Base-by-base conservation (phyloP, 1,140 invertebrate species). In the Drosophila bocqueti region DNA sequence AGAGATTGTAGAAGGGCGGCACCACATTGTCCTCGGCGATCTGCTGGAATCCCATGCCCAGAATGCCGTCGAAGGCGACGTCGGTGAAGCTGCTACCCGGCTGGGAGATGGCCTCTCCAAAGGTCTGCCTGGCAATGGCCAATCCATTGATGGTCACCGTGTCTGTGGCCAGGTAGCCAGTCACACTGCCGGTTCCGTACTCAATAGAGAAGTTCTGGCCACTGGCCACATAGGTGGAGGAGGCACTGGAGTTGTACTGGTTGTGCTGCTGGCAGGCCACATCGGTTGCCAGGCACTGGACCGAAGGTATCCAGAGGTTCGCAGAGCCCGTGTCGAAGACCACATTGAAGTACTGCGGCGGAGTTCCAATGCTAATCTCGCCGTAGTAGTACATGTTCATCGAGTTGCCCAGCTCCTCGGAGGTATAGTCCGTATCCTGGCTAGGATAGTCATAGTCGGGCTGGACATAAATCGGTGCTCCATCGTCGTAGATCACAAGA, bases 11-110 rank as follows among this genome's bases (percentile, higher is more conserved):
- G 93, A 99, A 99, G 6, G 99, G 97, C 0, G 99, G 98, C 34
- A 94, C 93, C 24, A 99, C 98, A 62, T 95, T 94, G 93, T 99
- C 97, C 78, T 97, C 98, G 60, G 98, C 95, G 89, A 99, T 99
- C 34, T 94, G 95, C 66, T 95, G 94, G 93, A 97, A 99, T 3
- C 95, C 98, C 96, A 99, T 96, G 76, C 98, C 98, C 46, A 99
- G 94, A 83, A 99, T 99, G 67, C 99, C 99, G 93, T 99, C 99
- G 94, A 99, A 99, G 93, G 98, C 98, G 52, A 98, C 98, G 72
- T 97, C 97, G 7, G 98, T 96, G 94, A 99, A 99, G 40, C 96
- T 95, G 42, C 96, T 93, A 36, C 96, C 96, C 52, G 99, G 98
- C 94, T 99, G 98, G 77, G 95, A 96, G 6, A 97, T 92, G 1